phyloP scores from a whole-genome alignment of 2,113 vertebrate species.

The Erythrolamprus reginae region DNA sequence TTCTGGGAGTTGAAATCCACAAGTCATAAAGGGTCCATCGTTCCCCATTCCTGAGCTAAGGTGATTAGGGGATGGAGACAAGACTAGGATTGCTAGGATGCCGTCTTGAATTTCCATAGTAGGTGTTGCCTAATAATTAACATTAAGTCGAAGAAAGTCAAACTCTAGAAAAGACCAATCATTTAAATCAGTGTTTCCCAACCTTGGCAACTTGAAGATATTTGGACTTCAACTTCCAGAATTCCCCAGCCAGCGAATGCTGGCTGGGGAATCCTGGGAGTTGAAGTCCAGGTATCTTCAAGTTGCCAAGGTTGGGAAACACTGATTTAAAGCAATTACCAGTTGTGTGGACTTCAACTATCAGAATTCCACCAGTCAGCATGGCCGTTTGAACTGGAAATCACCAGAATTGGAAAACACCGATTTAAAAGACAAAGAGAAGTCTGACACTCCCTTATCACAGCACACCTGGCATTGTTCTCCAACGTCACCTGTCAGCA shows the following conservation, averaged over 20 bases:
- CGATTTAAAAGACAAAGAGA: not conserved
- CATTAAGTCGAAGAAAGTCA: not conserved
- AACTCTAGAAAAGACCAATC: not conserved
- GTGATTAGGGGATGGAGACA: not conserved
- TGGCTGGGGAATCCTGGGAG: too few relatives aligned
- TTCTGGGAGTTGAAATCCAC: too few relatives aligned
- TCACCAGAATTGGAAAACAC: not conserved
- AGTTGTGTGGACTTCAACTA: not conserved
- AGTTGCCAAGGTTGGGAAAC: too few relatives aligned
- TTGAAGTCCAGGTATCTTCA: too few relatives aligned
- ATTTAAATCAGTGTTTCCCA: not conserved
- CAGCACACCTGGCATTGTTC: too few relatives aligned
- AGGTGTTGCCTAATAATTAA: too few relatives aligned
- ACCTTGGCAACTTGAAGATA: not conserved
- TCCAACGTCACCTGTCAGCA: not conserved
- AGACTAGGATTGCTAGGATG: not conserved
- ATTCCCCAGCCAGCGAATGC: not conserved
- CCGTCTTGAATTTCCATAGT: not conserved
- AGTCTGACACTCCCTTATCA: not conserved
- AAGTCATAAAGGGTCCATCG: not conserved
- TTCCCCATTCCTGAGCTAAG: not conserved
- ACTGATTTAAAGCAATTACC: too few relatives aligned
- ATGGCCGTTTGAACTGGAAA: not conserved
- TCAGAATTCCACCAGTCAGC: not conserved
- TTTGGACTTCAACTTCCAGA: not conserved